Evolutionary conservation across 2,797 vertebrate genomes (phyloP).

Genomic region (Cirrhinus mrigala): DNA sequence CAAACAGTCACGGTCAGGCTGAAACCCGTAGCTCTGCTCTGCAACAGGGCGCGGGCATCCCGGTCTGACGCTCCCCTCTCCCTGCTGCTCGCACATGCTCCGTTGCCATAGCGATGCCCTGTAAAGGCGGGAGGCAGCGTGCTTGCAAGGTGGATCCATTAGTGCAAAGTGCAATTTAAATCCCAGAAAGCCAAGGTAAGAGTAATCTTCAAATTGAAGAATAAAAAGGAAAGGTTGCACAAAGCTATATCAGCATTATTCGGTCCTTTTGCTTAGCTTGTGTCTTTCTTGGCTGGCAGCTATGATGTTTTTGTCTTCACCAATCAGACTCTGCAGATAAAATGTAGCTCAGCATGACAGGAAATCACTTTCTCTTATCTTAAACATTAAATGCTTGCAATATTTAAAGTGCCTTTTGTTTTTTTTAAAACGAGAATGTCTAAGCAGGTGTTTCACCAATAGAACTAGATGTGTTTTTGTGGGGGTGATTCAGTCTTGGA

Average conservation of each 20-base stretch:
- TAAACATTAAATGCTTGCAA: slow-evolving; percentile 1
- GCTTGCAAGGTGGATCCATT: slow-evolving; percentile 32
- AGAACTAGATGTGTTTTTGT: slow-evolving; percentile 1
- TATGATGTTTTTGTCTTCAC: slow-evolving; percentile 15
- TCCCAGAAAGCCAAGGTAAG: slow-evolving; percentile 17
- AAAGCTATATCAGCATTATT: not conserved
- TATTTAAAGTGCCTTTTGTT: slow-evolving; percentile 5
- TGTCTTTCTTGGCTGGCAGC: slow-evolving; percentile 13
- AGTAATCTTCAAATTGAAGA: slow-evolving; percentile 20
- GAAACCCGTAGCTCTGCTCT: slow-evolving; percentile 18
- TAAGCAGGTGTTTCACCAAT: slow-evolving; percentile 4
- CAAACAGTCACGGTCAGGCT: slow-evolving; percentile 20
- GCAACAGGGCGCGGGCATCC: not conserved
- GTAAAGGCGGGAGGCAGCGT: slow-evolving; percentile 35
- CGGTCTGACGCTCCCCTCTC: slow-evolving; percentile 23
- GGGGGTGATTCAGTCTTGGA: slow-evolving; percentile 8
- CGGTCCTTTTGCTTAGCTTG: not conserved
- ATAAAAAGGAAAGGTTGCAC: not conserved
- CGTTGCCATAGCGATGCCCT: slow-evolving; percentile 64
- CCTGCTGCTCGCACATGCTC: slow-evolving; percentile 40
- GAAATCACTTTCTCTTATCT: not conserved
- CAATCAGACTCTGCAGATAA: not conserved
- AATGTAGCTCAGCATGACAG: not conserved
- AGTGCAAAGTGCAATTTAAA: slow-evolving; percentile 36
- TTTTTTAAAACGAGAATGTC: not conserved